Evolutionary conservation across 2,113 vertebrate genomes (phyloP), one percentile per base, ranked within the genome.

Genomic region (Alligator sinensis): DNA sequence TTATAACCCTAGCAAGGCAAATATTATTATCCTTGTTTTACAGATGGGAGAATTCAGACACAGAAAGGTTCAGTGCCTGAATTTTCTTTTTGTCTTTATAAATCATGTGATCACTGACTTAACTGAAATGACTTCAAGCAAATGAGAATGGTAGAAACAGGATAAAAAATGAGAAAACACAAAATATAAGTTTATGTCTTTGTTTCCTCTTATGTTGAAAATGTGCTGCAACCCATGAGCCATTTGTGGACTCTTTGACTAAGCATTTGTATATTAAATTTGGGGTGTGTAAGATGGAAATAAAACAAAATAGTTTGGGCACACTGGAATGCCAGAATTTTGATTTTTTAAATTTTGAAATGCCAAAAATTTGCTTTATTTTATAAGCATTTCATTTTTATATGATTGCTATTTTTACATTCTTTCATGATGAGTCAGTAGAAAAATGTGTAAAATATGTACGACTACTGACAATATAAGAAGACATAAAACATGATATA

Each of bases 311-410:
- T 66, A 22, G 25, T 59, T 74, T 90, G 18, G 77, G 77, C 28
- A 79, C 13, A 68, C 81, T 85, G 68, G 63, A 79, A 85, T 92
- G 87, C 87, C 89, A 90, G 75, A 68, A 30, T 80, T 83, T 89
- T 95, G 68, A 93, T 95, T 66, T n/a, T 72, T 30, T 57, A 47
- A 47, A 82, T 89, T 88, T 93, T 2, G 0, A 91, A 95, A 72
- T 68, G 79, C 84, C 82, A 89, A 88, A 94, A 88, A 82, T 95
- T 90, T 80, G 80, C 90, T 34, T 89, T 86, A 22, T 60, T 91
- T 95, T 86, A 63, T 12, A 83, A 68, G 75, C 30, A 62, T 82
- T 93, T 96, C 77, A 78, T 91, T 92, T 90, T 79, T 81, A 80
- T 86, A 59, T 54, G 70, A 22, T 87, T 91, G 74, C 76, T 47